Evolutionary conservation across 2,888 invertebrate genomes (phyloP).

Genomic region (Yponomeuta malinellus): DNA sequence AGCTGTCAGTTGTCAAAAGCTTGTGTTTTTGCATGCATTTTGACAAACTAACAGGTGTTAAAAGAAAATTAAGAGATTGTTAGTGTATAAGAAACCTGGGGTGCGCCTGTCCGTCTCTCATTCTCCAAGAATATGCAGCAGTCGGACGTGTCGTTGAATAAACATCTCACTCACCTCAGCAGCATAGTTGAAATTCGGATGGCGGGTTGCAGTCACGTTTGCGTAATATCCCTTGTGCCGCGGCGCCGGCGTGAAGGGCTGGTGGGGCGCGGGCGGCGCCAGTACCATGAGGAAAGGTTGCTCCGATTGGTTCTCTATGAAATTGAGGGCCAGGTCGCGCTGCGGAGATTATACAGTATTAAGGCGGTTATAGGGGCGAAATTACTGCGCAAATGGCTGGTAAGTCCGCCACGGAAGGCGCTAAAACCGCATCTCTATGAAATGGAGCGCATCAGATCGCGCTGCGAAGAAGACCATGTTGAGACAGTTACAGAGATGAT

Average conservation of each 20-base stretch:
- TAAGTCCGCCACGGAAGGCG: not conserved
- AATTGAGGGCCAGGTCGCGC: slow-evolving; percentile 52
- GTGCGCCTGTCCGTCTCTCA: too few species aligned
- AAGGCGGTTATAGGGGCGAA: not conserved
- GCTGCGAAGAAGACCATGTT: too few species aligned
- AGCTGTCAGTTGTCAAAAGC: too few species aligned
- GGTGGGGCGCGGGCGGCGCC: slow-evolving; percentile 92
- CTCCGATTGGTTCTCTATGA: slow-evolving; percentile 55
- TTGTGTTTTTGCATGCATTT: too few species aligned
- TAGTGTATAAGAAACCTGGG: too few species aligned
- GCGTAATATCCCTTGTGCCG: slow-evolving; percentile 80
- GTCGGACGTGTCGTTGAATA: too few species aligned
- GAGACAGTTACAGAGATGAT: too few species aligned
- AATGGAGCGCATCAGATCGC: slow-evolving; percentile 23
- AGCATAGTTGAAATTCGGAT: slow-evolving; percentile 80
- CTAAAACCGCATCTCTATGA: slow-evolving; percentile 21
- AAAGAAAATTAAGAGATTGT: too few species aligned
- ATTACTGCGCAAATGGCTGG: slow-evolving; percentile 13
- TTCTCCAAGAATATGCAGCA: too few species aligned
- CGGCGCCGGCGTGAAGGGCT: slow-evolving; percentile 88
- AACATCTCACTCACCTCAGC: not conserved
- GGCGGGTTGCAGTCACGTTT: slow-evolving; percentile 77
- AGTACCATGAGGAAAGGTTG: slow-evolving; percentile 88
- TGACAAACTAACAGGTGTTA: too few species aligned
- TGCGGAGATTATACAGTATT: slow-evolving; percentile 23